A percentile compares a stretch with the other conserved stretches of the same genome.
Conservation (phyloP, 2,113 vertebrate genomes). For the Upupa epops region DNA sequence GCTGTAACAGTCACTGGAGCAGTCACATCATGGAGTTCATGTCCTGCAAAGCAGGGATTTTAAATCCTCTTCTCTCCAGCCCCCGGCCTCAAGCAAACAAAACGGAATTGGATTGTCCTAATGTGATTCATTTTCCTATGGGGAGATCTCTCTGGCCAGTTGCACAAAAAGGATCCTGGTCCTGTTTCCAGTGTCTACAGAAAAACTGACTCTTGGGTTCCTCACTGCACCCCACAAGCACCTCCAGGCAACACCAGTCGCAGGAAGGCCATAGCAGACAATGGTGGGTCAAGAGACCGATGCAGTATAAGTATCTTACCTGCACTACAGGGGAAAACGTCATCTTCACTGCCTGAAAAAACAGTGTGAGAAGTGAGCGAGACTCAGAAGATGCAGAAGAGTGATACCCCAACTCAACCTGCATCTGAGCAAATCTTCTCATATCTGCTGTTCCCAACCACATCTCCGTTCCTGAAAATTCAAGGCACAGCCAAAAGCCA, state of each 20-base stretch:
- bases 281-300: neutral
- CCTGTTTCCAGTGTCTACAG: neutral
- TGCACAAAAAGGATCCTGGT: neutral
- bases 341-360: neutral
- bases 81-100: neutral
- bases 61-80: neutral
- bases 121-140: neutral
- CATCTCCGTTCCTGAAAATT: neutral
- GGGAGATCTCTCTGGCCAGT: neutral
- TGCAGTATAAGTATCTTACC: neutral
- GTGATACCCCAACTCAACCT: neutral
- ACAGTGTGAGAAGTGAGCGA: neutral
- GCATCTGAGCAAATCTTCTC: neutral
- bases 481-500: neutral
- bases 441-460: neutral
- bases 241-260: rapidly evolving
- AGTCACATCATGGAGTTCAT: neutral
- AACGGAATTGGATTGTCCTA: neutral
- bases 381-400: neutral
- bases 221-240: rapidly evolving
- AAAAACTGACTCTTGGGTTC: neutral
- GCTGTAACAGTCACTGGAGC: neutral
- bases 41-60: neutral
- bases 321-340: neutral
- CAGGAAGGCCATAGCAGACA: rapidly evolving